phyloP scores from a whole-genome alignment of 2,113 vertebrate genomes.

The Bufo bufo region DNA sequence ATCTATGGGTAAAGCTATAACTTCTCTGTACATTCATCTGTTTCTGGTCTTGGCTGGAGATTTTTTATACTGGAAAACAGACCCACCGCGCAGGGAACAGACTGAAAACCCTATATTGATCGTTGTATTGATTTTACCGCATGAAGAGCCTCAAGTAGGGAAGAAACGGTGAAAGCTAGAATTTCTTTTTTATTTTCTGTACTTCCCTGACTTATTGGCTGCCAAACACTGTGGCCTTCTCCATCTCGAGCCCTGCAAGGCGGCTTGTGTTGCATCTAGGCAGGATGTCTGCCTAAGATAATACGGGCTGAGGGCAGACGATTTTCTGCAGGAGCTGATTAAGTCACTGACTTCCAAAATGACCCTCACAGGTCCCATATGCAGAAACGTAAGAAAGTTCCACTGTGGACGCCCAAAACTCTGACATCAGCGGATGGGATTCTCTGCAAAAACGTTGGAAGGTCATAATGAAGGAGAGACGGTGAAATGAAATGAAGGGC shows the following conservation, averaged over 20 bases:
- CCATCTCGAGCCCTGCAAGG: constrained; percentile 67
- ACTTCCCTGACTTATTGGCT: constrained; percentile 66
- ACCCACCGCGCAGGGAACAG: constrained; percentile 70
- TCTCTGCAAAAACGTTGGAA: neutral
- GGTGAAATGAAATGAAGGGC: no score
- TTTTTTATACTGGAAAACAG: constrained; percentile 74
- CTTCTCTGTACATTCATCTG: constrained; percentile 65
- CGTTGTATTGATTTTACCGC: constrained; percentile 77
- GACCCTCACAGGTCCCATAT: constrained; percentile 66
- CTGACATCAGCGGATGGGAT: neutral
- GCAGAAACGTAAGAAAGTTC: constrained; percentile 60
- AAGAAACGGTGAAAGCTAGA: constrained; percentile 76
- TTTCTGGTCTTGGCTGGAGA: constrained; percentile 72
- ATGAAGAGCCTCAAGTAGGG: constrained; percentile 69
- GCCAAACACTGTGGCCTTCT: constrained; percentile 69
- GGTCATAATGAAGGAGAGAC: no score
- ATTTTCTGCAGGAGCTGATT: constrained; percentile 69
- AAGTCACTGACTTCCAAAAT: constrained; percentile 70
- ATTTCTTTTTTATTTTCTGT: constrained; percentile 70
- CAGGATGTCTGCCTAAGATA: constrained; percentile 81
- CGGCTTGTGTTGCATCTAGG: constrained; percentile 71
- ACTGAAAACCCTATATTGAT: constrained; percentile 82
- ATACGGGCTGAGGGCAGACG: constrained; percentile 73
- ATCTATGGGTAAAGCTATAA: neutral
- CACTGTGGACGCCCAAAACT: constrained; percentile 57